Base-by-base conservation (phyloP, 2,888 invertebrate genomes). In the Orthonevra nobilis region DNA sequence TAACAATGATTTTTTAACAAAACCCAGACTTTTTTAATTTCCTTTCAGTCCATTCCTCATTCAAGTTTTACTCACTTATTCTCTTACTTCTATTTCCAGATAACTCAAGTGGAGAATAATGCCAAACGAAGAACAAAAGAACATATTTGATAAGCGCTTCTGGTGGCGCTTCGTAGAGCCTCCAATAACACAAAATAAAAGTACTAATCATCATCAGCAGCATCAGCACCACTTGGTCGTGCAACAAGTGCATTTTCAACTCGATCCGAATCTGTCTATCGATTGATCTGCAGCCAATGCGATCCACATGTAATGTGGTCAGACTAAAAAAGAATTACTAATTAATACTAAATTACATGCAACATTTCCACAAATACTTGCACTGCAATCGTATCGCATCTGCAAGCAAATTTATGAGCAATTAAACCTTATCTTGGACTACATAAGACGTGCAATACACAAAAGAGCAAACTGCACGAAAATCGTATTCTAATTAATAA, bases 141-240 rank as follows among this genome's bases (percentile, higher is more conserved):
- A 60, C 63, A 60, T 77, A 81, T 82, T 82, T 63, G 83, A 81
- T 81, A 82, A 81, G 82, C 81, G 82, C 82, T 82, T 77, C 82
- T 82, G 82, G 81, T 82, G 82, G 82, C 82, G 82, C 81, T 82
- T 83, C 42, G 70, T 83, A 75, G 82, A 83, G 82, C 82, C 82
- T 81, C 83, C 86, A 85, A 85, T 85, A 85, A 85, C 44, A 77
- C 56, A 64, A 36, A 50, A 61, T 26, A 60, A 40, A 50, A 52
- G 30, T 54, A 73, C 34, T 54, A 52, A 56, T 52, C 54, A 40
- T 40, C 58, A 64, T 14, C 48, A 52, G 48, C 26, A 52, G 7
- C 32, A 48, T 15, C 30, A 54, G 30, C 23, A 56, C 30, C 66
- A 74, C 42, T 44, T 32, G 50, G 56, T 42, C 61, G 50, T 46